phyloP scores from a whole-genome alignment of 1,140 invertebrate species.

The Listronotus oregonensis region DNA sequence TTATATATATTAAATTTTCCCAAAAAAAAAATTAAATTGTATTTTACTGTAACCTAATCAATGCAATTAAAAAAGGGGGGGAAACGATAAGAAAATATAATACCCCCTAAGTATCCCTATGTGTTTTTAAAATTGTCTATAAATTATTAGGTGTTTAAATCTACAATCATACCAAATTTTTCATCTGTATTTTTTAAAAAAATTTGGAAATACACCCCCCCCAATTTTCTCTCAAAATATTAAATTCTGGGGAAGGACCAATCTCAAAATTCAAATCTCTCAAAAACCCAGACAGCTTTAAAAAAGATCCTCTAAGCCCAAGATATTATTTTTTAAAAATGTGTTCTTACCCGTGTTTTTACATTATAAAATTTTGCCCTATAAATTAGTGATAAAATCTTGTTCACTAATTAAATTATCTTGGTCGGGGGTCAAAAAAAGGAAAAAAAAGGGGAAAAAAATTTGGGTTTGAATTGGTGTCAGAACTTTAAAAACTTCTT shows the following conservation, averaged over 20 bases:
- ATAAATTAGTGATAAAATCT: constrained; percentile 73
- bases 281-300: constrained; percentile 45
- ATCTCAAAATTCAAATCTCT: constrained; percentile 72
- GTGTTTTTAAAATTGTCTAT: no score
- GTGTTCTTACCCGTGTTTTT: background rate
- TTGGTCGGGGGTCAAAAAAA: constrained; percentile 69
- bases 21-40: no score
- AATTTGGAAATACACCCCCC: constrained; percentile 70
- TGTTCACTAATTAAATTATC: constrained; percentile 71
- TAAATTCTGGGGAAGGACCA: constrained; percentile 73
- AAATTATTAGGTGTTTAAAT: constrained; percentile 1
- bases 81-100: no score
- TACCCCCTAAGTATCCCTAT: no score
- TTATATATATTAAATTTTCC: no score
- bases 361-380: constrained; percentile 26
- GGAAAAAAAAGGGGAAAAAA: constrained; percentile 72
- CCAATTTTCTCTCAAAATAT: constrained; percentile 69
- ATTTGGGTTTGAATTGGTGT: constrained; percentile 67
- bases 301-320: background rate
- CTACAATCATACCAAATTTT: constrained; percentile 47
- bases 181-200: constrained; percentile 58
- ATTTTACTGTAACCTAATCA: no score
- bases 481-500: constrained; percentile 61
- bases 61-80: no score
- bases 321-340: constrained; percentile 1